These are phyloP conservation scores for Baryphthengus martii DNA, from an alignment of 2,113 vertebrate species.

Conservation along the genomic window DNA sequence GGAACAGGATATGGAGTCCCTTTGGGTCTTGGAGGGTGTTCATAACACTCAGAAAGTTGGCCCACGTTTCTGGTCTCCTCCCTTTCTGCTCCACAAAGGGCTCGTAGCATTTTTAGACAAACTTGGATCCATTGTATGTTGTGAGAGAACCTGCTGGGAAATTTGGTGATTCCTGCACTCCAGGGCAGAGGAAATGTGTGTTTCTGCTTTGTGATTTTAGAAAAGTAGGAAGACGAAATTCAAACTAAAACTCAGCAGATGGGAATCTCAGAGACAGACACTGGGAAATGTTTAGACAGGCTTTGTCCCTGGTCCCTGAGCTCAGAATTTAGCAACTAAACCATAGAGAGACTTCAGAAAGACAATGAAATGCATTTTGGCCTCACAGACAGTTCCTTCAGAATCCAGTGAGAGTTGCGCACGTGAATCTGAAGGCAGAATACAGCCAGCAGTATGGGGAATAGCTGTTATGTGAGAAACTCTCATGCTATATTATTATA, in stretches of 20 bases:
- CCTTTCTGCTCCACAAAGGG: background rate
- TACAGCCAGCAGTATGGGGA: conserved; percentile 36
- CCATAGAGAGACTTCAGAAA: conserved; percentile 1
- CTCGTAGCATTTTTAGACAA: conserved; percentile 16
- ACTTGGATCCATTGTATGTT: background rate
- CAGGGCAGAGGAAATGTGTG: background rate
- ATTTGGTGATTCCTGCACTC: conserved; percentile 22
- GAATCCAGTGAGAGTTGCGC: conserved; percentile 32
- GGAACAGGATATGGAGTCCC: conserved; percentile 47
- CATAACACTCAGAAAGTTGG: conserved; percentile 37
- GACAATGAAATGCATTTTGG: conserved; percentile 52
- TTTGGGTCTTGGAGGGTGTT: background rate
- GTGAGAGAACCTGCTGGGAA: conserved; percentile 46
- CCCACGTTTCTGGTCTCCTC: background rate
- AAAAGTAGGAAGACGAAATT: conserved; percentile 33
- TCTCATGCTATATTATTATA: conserved; percentile 47
- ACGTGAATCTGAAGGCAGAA: conserved; percentile 22
- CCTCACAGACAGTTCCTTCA: background rate
- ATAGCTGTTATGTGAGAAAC: conserved; percentile 61
- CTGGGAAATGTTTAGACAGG: conserved; percentile 39
- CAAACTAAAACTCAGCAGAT: conserved; percentile 43
- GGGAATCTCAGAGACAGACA: conserved; percentile 18
- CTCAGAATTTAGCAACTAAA: conserved; percentile 19
- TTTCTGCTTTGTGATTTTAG: conserved; percentile 48
- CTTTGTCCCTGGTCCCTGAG: conserved; percentile 5